Evolutionary conservation across 2,888 invertebrate genomes (phyloP), one percentile per base, ranked within the genome.

Genomic region (Phalangium opilio): DNA sequence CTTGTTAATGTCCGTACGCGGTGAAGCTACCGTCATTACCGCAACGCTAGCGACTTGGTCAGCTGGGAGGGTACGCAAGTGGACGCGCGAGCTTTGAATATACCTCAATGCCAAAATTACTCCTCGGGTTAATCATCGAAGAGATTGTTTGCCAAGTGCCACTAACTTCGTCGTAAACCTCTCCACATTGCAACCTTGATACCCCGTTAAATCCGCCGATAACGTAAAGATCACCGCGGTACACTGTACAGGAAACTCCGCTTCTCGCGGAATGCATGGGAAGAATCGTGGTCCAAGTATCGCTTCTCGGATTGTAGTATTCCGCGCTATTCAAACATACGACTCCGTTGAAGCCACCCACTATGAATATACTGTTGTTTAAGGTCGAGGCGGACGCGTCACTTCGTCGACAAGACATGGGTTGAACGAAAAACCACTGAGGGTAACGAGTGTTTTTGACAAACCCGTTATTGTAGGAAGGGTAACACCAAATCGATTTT

Each of bases 181-280:
- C 67, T 12, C 46, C 52, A 14, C 21, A 47, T 3, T 17, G 10
- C n/a, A 52, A 42, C 10, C 84, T 67, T 21, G 73, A 73, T 56
- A 75, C 73, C 3, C 84, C 84, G 61, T 83, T 80, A 64, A 82
- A 85, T 1, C 85, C 85, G 0, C 85, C 86, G 2, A 86, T 71
- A 0, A 81, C 84, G 59, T 80, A 84, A 5, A 86, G 63, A 35
- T 72, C 73, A 53, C 77, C 76, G 33, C 75, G 67, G 60, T 76
- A 78, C 3, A 77, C 72, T 20, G 82, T 74, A 8, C 83, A 69
- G 42, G 79, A 78, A 43, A 84, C 81, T 0, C 84, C 85, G 7
- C 83, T 82, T 12, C 85, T 72, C 0, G 81, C 76, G 44, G 74
- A 75, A 15, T 70, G 67, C 84, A 86, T 81, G 12, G 76, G 72